Base-by-base conservation (phyloP, 2,797 vertebrate species). In the Tokudaia tokunoshimensis region DNA sequence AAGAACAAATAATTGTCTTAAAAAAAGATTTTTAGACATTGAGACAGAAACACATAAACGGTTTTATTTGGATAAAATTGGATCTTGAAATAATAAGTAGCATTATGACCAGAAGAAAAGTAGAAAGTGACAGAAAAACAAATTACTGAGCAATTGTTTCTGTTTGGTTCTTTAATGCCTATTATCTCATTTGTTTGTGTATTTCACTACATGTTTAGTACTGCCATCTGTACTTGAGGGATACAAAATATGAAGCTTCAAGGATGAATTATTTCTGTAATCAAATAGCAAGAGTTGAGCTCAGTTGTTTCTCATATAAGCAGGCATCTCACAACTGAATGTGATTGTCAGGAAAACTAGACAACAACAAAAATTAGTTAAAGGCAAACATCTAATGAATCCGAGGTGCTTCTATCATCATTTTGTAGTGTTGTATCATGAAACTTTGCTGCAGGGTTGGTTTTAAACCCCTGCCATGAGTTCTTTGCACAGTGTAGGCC, bases 221-320 rank as follows among this genome's bases (percentile, higher is more conserved):
- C n/a, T 63, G n/a, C 31, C 92, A 89, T 34, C 6, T n/a, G 15
- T 74, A 75, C 55, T 47, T 72, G 8, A 95, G 47, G 80, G 22
- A 2, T 79, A 9, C 82, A 31, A 8, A 95, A 95, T 89, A 0
- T 84, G 22, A 94, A 12, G 6, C 67, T 94, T 93, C 67, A 2
- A 81, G 10, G 19, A 1, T 78, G 31, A 87, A 13, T 57, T 89
- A 24, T 91, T 92, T 41, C 4, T 31, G 89, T 79, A 24, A 55
- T 92, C 74, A 97, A 91, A 94, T 44, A 70, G 5, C 92, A 83
- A 4, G 26, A 79, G 61, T 91, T 91, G 47, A 96, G 44, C 47
- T 14, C 50, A 91, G 9, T 13, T 82, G 3, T 67, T 10, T 78
- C 12, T 81, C 11, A 17, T 85, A 80, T 83, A 86, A 24, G 9